Percentiles rank a stretch among this genome's conserved stretches.
Conservation (phyloP, 2,113 vertebrate species). For the Plotosus lineatus region DNA sequence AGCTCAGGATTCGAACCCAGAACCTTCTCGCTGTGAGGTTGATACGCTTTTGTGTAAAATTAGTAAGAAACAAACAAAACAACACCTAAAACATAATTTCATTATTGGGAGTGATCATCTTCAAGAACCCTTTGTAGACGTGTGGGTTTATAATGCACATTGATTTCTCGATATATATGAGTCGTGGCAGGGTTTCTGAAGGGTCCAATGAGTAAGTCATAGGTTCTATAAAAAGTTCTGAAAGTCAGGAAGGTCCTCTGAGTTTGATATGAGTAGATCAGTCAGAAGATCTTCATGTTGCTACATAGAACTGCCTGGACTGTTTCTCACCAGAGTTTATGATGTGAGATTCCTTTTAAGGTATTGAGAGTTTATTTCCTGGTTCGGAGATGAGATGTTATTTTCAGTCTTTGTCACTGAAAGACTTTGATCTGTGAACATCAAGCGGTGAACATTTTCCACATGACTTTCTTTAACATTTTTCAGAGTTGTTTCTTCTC, state of each 20-base stretch:
- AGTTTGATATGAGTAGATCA: no score
- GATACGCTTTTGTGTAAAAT: no score
- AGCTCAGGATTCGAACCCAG: no score
- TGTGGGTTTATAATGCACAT: neutral
- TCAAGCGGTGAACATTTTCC: neutral
- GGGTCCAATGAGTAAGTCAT: no score
- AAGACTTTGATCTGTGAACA: neutral
- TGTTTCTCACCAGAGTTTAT: neutral
- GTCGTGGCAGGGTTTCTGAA: neutral
- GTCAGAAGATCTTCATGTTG: no score
- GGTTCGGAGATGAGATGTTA: slow-evolving; percentile 13
- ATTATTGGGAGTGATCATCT: no score
- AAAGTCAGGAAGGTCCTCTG: no score
- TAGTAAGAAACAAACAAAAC: no score
- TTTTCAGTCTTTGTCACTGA: neutral
- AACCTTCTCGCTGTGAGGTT: no score
- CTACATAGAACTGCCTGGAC: neutral
- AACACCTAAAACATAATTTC: no score
- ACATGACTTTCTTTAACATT: neutral
- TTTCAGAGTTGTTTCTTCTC: neutral
- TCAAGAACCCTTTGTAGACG: neutral
- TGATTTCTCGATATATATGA: neutral
- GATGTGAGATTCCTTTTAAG: slow-evolving; percentile 8
- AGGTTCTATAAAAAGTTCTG: neutral
- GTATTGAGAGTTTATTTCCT: slow-evolving; percentile 11